A percentile compares a stretch with the other conserved stretches of the same genome.
phyloP scores from a whole-genome alignment of 2,113 vertebrate species.

The Tichodroma muraria region DNA sequence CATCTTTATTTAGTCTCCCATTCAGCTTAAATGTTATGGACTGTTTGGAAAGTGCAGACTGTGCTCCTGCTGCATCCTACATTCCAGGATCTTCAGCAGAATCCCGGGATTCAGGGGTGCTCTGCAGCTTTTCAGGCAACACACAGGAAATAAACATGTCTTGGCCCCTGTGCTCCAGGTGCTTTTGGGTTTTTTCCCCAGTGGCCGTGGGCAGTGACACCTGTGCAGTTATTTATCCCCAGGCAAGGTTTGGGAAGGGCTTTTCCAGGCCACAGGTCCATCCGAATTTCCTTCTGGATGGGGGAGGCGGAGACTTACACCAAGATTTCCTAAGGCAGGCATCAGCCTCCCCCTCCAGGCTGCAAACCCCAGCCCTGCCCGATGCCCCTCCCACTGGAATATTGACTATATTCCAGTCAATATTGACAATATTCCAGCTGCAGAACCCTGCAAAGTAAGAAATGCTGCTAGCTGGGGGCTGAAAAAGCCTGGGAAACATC shows the following conservation, averaged over 20 bases:
- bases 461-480: neutral
- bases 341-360: neutral
- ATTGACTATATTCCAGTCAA: no score
- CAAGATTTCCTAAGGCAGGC: neutral
- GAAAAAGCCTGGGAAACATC: neutral
- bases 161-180: neutral
- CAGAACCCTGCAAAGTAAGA: neutral
- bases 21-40: neutral
- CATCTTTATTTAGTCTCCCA: neutral
- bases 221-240: neutral
- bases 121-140: neutral
- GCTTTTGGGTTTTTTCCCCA: neutral
- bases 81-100: neutral
- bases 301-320: neutral
- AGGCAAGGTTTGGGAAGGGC: neutral
- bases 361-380: neutral
- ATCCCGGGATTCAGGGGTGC: neutral
- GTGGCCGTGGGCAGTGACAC: neutral
- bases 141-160: neutral
- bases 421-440: neutral
- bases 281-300: neutral
- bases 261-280: fast-evolving
- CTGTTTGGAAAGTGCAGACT: neutral
- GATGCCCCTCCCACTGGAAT: neutral
- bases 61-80: neutral